Evolutionary conservation across 2,797 vertebrate genomes (phyloP).

Genomic region (Enteromius trimaculatus): DNA sequence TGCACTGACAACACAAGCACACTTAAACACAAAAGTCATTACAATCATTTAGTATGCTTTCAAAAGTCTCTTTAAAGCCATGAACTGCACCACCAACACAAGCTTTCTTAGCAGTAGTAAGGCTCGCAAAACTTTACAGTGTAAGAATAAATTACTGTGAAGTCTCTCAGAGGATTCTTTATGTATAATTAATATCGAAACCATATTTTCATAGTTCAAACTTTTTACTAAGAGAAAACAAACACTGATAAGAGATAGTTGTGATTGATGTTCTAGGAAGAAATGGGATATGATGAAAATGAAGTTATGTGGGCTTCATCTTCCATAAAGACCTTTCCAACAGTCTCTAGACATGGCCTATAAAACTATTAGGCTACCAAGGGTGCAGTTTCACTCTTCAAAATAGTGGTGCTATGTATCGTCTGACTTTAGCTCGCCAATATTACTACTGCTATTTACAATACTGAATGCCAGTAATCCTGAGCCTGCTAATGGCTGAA

Average conservation of each 20-base stretch:
- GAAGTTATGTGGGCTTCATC: slow-evolving; percentile 17
- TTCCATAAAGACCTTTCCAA: slow-evolving; percentile 18
- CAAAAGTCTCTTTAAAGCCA: slow-evolving; percentile 46
- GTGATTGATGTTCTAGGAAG: slow-evolving; percentile 20
- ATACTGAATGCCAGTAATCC: slow-evolving; percentile 19
- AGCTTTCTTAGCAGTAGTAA: slow-evolving; percentile 72
- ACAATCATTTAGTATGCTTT: slow-evolving; percentile 71
- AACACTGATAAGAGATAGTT: slow-evolving; percentile 49
- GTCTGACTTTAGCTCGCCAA: slow-evolving; percentile 2
- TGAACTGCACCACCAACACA: slow-evolving; percentile 67
- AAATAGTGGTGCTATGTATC: slow-evolving; percentile 28
- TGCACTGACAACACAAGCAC: slow-evolving; percentile 85
- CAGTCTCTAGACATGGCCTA: neutral
- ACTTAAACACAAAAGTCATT: slow-evolving; percentile 80
- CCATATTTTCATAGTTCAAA: slow-evolving; percentile 5
- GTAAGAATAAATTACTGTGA: slow-evolving; percentile 69
- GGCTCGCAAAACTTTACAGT: slow-evolving; percentile 76
- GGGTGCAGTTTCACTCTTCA: slow-evolving; percentile 24
- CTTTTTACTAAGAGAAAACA: slow-evolving; percentile 12
- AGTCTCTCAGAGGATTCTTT: slow-evolving; percentile 55
- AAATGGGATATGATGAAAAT: neutral
- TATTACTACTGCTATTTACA: slow-evolving; percentile 29
- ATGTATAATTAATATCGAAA: slow-evolving; percentile 30
- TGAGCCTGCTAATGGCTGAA: slow-evolving; percentile 32
- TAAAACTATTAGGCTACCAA: slow-evolving; percentile 4